Conservation (phyloP, 2,797 vertebrate genomes). For the Phoeniculus purpureus region DNA sequence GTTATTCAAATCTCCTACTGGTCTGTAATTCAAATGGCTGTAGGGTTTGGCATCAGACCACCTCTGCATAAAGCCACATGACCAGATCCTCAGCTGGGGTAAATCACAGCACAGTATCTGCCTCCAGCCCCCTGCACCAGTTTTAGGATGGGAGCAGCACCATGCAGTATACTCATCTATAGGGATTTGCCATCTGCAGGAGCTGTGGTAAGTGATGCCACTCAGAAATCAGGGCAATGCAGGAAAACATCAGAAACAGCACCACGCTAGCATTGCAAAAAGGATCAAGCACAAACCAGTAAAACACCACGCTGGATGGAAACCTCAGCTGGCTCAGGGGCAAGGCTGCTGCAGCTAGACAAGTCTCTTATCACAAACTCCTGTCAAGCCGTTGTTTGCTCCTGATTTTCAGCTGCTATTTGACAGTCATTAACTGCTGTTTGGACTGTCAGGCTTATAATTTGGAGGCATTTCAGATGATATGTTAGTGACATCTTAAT, state of each 20-base stretch:
- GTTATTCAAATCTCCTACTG: not conserved
- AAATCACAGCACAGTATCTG: not conserved
- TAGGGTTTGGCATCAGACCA: not conserved
- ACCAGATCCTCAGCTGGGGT: not conserved
- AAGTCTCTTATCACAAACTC: not conserved
- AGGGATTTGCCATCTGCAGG: not conserved
- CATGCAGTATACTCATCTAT: not conserved
- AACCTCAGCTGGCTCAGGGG: fast-evolving
- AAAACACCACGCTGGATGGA: not conserved
- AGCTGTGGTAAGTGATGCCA: not conserved
- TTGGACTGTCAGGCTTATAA: constrained; percentile 37
- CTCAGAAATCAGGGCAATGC: not conserved
- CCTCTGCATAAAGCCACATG: no score
- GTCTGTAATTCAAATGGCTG: not conserved
- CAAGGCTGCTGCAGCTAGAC: not conserved
- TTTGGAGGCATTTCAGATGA: constrained; percentile 38
- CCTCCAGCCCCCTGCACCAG: not conserved
- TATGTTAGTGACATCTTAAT: constrained; percentile 47
- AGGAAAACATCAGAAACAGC: not conserved
- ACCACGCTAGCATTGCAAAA: not conserved
- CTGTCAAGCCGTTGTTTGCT: not conserved
- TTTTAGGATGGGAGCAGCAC: not conserved
- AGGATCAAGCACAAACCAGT: not conserved
- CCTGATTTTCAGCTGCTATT: not conserved
- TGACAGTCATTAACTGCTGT: constrained; percentile 37